Evolutionary conservation across 2,888 invertebrate species (phyloP), one percentile per base, ranked within the genome.

Genomic region (Diadegma fenestrale): DNA sequence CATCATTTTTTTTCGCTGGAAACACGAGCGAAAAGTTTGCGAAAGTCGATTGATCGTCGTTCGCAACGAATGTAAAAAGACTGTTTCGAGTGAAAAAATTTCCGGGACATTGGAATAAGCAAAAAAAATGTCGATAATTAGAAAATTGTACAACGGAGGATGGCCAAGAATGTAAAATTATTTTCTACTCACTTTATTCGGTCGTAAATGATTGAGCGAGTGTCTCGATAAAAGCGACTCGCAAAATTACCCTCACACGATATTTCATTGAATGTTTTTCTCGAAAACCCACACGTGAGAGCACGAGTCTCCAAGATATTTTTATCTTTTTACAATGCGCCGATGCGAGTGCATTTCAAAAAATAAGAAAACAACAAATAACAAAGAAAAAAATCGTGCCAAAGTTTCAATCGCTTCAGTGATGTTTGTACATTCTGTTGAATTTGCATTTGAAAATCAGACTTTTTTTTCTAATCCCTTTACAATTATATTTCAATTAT

Each of bases 371-470:
- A 71, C 19, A 72, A 45, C 19, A 41, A 30, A 66, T 71, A 64
- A 54, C 1, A 45, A 81, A 58, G 72, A 41, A 81, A 48, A 69
- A 4, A 75, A 80, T 37, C 69, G 75, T 86, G 86, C 86, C 86
- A 86, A 86, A 86, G 51, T 51, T 48, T 37, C 14, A 58, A 58
- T 26, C 26, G 54, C 54, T 76, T 76, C 66, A 76, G 37, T 66
- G 51, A 76, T 73, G 22, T 26, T 54, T 82, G 76, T 80, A 76
- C 82, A 85, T 85, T 85, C 76, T 85, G 33, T 80, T 82, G 45
- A 61, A 76, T 82, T 64, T 85, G 82, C 82, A 85, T 85, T 85
- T 85, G 48, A 61, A 73, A 73, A 51, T 19, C 71, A 30, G 41
- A 51, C 19, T 61, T 22, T 80, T 58, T 68, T 58, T 82, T 82